These are phyloP conservation scores for Fabriciana adippe DNA, from an alignment of 2,888 invertebrate species.

Conservation along the genomic window DNA sequence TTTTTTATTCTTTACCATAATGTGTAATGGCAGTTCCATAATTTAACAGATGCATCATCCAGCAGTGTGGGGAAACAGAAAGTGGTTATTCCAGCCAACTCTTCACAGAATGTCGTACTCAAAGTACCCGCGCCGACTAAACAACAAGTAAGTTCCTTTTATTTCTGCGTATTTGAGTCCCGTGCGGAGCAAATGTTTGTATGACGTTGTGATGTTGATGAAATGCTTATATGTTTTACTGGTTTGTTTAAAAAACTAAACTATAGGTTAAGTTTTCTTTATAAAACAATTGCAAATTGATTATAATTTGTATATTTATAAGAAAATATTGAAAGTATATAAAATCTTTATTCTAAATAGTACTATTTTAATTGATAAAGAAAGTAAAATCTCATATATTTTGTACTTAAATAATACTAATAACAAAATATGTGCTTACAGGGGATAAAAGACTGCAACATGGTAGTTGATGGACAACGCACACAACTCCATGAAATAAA, in stretches of 20 bases:
- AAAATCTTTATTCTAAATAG: too few species aligned
- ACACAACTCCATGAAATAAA: conserved; percentile 87
- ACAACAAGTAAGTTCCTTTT: conserved; percentile 50
- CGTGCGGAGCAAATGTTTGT: background rate
- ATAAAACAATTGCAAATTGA: too few species aligned
- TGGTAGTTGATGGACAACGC: conserved; percentile 55
- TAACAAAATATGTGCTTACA: conserved; percentile 37
- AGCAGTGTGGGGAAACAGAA: conserved; percentile 48
- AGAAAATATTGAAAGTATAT: too few species aligned
- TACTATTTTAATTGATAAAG: too few species aligned
- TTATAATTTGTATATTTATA: too few species aligned
- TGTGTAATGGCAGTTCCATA: background rate
- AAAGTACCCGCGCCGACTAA: conserved; percentile 58
- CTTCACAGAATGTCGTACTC: conserved; percentile 60
- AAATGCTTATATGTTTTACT: background rate
- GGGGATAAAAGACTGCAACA: conserved; percentile 56
- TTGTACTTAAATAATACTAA: too few species aligned
- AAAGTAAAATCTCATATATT: too few species aligned
- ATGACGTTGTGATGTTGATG: background rate
- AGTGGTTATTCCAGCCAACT: conserved; percentile 62
- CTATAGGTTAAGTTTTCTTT: background rate
- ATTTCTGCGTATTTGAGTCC: conserved; percentile 6
- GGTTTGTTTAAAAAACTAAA: background rate
- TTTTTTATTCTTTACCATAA: too few species aligned
- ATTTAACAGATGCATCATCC: conserved; percentile 40